These are phyloP conservation scores for Drosophila bifasciata DNA, from an alignment of 1,140 invertebrate genomes.

Conservation along the genomic window DNA sequence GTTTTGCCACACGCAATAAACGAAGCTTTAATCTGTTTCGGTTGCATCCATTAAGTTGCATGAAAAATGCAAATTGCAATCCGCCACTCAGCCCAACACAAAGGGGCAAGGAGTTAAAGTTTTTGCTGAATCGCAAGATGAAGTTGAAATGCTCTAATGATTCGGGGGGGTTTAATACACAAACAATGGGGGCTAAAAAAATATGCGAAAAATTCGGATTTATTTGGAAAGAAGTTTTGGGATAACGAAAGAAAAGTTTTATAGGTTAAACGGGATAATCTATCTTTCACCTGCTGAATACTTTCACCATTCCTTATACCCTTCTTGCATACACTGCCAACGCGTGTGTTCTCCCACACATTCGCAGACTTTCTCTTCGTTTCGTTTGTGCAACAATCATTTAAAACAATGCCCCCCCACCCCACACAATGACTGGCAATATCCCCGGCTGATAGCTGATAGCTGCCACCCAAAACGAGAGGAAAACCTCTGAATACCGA, in stretches of 20 bases:
- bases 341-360: background rate
- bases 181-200: too few species aligned
- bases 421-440: constrained; percentile 54
- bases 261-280: too few species aligned
- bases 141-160: constrained; percentile 9
- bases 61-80: constrained; percentile 51
- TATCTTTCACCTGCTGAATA: too few species aligned
- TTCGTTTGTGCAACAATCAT: constrained; percentile 45
- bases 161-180: too few species aligned
- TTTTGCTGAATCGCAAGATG: background rate
- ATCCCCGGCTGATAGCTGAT: constrained; percentile 36
- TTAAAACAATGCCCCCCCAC: constrained; percentile 59
- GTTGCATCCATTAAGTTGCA: constrained; percentile 37
- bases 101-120: constrained; percentile 7
- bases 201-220: too few species aligned
- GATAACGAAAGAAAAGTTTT: too few species aligned
- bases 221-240: too few species aligned
- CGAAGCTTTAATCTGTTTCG: constrained; percentile 44
- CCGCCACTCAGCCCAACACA: constrained; percentile 20
- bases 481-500: constrained; percentile 2
- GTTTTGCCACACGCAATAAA: constrained; percentile 33
- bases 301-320: background rate
- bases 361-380: constrained; percentile 13
- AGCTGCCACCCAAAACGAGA: constrained; percentile 19
- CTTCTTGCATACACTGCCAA: background rate